Percentiles rank a stretch among this genome's conserved stretches.
Evolutionary conservation across 1,140 invertebrate genomes (phyloP).

Genomic region (Cydia splendana): DNA sequence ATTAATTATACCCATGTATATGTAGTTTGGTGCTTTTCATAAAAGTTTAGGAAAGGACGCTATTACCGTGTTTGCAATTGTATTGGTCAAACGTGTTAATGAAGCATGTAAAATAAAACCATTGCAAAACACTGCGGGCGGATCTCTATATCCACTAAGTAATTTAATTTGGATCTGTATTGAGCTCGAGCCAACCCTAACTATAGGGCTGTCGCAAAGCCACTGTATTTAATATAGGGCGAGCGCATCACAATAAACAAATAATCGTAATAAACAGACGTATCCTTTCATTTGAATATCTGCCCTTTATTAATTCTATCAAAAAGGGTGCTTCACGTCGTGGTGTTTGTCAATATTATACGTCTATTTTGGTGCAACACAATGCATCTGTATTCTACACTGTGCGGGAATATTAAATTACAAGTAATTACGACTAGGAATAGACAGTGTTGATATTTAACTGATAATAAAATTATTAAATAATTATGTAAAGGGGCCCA

Average conservation of each 20-base stretch:
- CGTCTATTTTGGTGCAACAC: constrained; percentile 8
- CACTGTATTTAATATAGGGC: constrained; percentile 42
- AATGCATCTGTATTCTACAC: not conserved
- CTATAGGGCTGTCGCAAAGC: constrained; percentile 34
- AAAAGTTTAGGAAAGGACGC: too few relatives aligned
- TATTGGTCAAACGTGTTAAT: not conserved
- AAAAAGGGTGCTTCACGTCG: constrained; percentile 1
- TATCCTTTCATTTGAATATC: constrained; percentile 28
- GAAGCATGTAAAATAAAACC: not conserved
- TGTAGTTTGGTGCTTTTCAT: too few relatives aligned
- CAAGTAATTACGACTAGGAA: not conserved
- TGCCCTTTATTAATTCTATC: constrained; percentile 26
- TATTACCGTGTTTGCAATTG: too few relatives aligned
- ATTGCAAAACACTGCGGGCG: not conserved
- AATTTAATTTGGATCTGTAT: constrained; percentile 12
- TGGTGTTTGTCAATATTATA: constrained; percentile 12
- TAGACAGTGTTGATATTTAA: too few relatives aligned
- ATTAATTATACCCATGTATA: too few relatives aligned
- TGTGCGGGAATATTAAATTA: not conserved
- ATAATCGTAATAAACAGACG: constrained; percentile 32
- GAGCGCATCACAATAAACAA: constrained; percentile 32
- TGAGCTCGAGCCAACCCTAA: constrained; percentile 34
- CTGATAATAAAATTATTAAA: too few relatives aligned
- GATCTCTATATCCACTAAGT: constrained; percentile 11
- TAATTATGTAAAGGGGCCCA: too few relatives aligned